Conservation (phyloP, 2,113 vertebrate genomes). For the Seriola dumerili region DNA sequence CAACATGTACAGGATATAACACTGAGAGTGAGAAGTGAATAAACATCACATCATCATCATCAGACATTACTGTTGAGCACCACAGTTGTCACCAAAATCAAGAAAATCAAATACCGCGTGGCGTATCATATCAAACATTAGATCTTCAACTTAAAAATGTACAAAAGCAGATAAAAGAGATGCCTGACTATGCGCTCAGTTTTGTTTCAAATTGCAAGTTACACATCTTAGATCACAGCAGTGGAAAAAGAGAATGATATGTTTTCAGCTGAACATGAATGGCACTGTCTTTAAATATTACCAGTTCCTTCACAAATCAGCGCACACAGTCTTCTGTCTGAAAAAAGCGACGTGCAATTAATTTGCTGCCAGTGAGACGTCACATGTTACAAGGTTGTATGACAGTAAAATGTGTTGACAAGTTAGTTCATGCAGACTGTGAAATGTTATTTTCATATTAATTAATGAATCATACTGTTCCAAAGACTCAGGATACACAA, state of each 20-base stretch:
- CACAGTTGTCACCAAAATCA: neutral
- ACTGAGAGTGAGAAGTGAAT: neutral
- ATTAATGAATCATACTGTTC: neutral
- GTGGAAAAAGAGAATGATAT: neutral
- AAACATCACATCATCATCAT: neutral
- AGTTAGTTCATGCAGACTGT: neutral
- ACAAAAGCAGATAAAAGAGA: neutral
- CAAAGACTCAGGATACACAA: neutral
- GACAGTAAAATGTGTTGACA: neutral
- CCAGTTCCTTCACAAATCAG: neutral
- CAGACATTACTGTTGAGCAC: neutral
- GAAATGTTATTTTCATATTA: conserved; percentile 6
- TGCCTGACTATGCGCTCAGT: neutral
- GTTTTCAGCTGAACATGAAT: neutral
- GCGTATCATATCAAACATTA: neutral
- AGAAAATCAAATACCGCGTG: neutral
- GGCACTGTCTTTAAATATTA: neutral
- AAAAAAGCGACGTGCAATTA: neutral
- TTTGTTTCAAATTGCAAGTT: neutral
- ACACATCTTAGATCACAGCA: neutral
- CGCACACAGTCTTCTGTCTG: neutral
- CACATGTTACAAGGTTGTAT: neutral
- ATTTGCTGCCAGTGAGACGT: neutral
- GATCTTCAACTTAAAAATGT: too few species aligned
- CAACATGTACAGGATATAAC: neutral